Conservation (phyloP, 2,797 vertebrate genomes). For the Lates japonicus region DNA sequence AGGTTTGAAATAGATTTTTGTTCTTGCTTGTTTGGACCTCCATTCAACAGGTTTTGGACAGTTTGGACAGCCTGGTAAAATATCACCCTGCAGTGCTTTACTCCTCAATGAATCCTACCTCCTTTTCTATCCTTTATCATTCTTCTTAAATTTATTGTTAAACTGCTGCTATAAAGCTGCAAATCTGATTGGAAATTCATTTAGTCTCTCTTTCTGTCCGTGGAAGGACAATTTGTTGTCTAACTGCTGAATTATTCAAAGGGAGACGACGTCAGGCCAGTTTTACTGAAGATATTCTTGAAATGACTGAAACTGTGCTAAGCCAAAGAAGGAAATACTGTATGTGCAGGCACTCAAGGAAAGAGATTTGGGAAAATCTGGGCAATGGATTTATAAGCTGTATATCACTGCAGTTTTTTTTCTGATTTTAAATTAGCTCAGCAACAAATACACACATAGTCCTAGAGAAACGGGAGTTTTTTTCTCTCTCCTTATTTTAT, state of each 20-base stretch:
- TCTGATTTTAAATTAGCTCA: not conserved
- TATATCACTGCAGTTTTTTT: constrained; percentile 14
- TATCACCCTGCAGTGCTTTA: constrained; percentile 3
- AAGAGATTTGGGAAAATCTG: constrained; percentile 29
- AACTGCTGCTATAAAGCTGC: constrained; percentile 29
- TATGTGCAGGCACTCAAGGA: constrained; percentile 29
- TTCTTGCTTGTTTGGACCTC: not conserved
- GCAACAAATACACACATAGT: not conserved
- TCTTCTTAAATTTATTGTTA: constrained; percentile 16
- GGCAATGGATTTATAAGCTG: constrained; percentile 11
- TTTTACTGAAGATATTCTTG: constrained; percentile 47
- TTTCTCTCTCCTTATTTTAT: constrained; percentile 58
- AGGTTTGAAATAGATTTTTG: not conserved
- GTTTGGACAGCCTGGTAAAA: not conserved
- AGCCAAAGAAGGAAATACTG: constrained; percentile 19
- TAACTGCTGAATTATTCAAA: constrained; percentile 75
- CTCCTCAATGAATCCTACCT: not conserved
- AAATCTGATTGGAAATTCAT: constrained; percentile 34
- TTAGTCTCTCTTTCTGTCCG: constrained; percentile 26
- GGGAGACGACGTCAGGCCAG: constrained; percentile 32
- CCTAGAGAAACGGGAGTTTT: constrained; percentile 24
- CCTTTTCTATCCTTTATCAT: not conserved
- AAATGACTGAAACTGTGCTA: constrained; percentile 22
- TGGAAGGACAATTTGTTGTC: constrained; percentile 47
- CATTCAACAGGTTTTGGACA: not conserved